Evolutionary conservation across 1,140 invertebrate genomes (phyloP), one percentile per base, ranked within the genome.

Genomic region (Megalonaias nervosa): DNA sequence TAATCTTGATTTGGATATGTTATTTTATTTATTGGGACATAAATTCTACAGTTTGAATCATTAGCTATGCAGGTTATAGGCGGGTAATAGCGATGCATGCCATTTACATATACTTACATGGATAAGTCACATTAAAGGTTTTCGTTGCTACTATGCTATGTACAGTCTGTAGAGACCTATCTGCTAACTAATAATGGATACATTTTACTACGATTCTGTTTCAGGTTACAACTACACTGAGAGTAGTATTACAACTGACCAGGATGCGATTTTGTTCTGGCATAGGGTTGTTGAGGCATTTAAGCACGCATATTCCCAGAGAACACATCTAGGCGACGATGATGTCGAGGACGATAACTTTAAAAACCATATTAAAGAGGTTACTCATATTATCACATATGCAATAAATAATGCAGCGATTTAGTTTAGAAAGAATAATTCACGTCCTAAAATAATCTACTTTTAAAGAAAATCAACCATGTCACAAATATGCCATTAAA

Each of bases 221-320:
- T 17, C 97, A 99, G 91, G 93, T 95, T 6, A 95, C 96, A 81
- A 99, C 97, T 90, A 97, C 94, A 89, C 95, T 94, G 0, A 98
- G 17, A 76, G 77, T 94, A 89, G 96, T 95, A 0, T 93, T 93
- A 70, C 93, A 96, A 81, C 94, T 93, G 9, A 92, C 94, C 85
- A 88, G 97, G 59, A 97, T 94, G 0, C 97, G 97, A 74, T 80
- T 19, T 23, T 82, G 26, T 85, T 86, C 0, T 86, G 87, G 72
- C 92, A 92, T 93, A 93, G 95, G 79, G 95, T 98, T 61, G 92
- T 95, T n/a, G 98, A 99, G 90, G 94, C 97, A 0, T 95, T 97
- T 80, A 99, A 99, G 89, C 97, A 95, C 89, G 96, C 96, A 0
- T 99, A 95, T 87, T 97, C 96, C 0, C 93, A 93, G 68, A 92